These are phyloP conservation scores for Polydrusus tereticollis DNA, from an alignment of 2,888 invertebrate genomes.

Conservation along the genomic window DNA sequence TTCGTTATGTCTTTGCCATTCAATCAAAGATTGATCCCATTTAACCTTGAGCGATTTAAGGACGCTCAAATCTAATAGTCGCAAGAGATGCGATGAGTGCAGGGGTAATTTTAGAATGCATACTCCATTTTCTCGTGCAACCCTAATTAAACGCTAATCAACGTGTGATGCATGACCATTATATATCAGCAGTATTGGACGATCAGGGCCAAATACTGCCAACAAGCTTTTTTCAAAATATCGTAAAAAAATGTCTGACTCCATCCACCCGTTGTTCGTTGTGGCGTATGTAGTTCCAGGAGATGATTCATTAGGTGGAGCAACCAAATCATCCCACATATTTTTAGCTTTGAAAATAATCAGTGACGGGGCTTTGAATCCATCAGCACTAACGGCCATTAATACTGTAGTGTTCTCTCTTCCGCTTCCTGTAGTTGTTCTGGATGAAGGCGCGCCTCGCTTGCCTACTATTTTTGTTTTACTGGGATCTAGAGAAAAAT, in stretches of 20 bases:
- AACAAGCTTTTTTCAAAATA: slow-evolving; percentile 49
- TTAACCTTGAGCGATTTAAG: slow-evolving; percentile 50
- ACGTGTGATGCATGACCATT: slow-evolving; percentile 36
- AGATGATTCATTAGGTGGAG: too few relatives aligned
- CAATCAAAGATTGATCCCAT: slow-evolving; percentile 46
- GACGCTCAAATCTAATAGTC: slow-evolving; percentile 55
- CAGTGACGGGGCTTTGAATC: too few relatives aligned
- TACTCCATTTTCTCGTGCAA: slow-evolving; percentile 16
- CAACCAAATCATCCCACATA: too few relatives aligned
- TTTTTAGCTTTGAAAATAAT: too few relatives aligned
- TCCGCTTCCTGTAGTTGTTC: too few relatives aligned
- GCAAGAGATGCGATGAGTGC: slow-evolving; percentile 52
- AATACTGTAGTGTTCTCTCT: too few relatives aligned
- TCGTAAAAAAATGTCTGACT: slow-evolving; percentile 51
- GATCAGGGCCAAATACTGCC: slow-evolving; percentile 16
- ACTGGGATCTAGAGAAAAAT: too few relatives aligned
- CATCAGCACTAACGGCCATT: too few relatives aligned
- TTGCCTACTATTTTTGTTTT: too few relatives aligned
- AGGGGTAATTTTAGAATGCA: slow-evolving; percentile 40
- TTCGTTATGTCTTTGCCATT: slow-evolving; percentile 46
- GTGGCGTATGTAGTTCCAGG: too few relatives aligned
- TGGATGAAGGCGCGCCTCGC: too few relatives aligned
- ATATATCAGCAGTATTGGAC: slow-evolving; percentile 42
- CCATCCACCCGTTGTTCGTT: too few relatives aligned
- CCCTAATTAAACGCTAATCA: slow-evolving; percentile 28